Evolutionary conservation across 1,140 invertebrate species (phyloP).

Genomic region (Heliothis virescens): DNA sequence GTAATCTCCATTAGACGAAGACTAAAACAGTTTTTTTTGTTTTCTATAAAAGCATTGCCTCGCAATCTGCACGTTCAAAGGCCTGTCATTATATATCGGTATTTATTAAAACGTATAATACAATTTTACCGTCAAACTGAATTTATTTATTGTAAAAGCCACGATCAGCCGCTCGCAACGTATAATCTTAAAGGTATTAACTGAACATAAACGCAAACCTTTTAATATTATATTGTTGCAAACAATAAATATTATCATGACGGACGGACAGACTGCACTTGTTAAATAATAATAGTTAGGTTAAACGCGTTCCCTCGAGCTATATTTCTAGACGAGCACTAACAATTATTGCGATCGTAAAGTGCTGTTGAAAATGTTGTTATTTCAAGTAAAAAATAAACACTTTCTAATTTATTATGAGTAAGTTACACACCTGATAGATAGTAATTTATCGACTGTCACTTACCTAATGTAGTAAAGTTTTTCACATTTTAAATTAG

Average conservation of each 20-base stretch:
- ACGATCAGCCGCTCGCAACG: slow-evolving; percentile 55
- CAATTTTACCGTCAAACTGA: slow-evolving; percentile 76
- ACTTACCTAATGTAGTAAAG: not conserved
- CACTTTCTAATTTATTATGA: slow-evolving; percentile 28
- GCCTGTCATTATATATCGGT: slow-evolving; percentile 52
- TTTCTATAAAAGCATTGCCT: slow-evolving; percentile 26
- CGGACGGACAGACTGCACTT: slow-evolving; percentile 21
- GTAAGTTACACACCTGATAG: slow-evolving; percentile 8
- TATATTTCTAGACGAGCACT: slow-evolving; percentile 37
- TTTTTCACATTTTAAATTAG: too few species aligned
- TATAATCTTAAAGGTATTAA: slow-evolving; percentile 78
- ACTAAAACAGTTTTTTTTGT: not conserved
- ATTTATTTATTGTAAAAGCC: slow-evolving; percentile 72
- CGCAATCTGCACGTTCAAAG: slow-evolving; percentile 53
- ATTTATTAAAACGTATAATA: slow-evolving; percentile 75
- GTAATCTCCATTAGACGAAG: not conserved
- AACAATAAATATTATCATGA: slow-evolving; percentile 59
- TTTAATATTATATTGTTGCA: slow-evolving; percentile 71
- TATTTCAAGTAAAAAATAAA: slow-evolving; percentile 21
- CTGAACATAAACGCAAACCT: slow-evolving; percentile 66
- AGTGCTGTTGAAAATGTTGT: slow-evolving; percentile 24
- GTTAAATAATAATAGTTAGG: slow-evolving; percentile 47
- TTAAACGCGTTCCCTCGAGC: slow-evolving; percentile 11
- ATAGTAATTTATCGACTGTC: not conserved
- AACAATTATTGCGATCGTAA: slow-evolving; percentile 20